These are phyloP conservation scores for Eupleurogrammus muticus DNA, from an alignment of 2,797 vertebrate species.

Conservation along the genomic window DNA sequence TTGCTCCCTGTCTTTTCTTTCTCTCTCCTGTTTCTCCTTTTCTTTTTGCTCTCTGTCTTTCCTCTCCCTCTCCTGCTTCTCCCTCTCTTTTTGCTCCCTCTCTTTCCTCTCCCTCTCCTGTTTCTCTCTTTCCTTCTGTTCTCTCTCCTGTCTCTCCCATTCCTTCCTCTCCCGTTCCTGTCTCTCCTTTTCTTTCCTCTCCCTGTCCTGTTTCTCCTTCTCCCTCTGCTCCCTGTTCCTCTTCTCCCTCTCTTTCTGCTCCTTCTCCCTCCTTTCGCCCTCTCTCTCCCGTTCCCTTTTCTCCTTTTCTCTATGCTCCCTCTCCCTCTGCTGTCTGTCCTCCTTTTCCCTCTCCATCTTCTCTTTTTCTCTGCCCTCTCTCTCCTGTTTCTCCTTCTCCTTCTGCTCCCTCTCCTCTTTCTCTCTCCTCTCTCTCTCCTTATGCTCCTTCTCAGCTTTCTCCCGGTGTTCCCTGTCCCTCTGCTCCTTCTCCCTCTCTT, in stretches of 20 bases:
- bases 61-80: not conserved
- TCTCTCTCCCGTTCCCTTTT: slow-evolving; percentile 30
- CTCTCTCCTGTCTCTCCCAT: slow-evolving; percentile 16
- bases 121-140: slow-evolving; percentile 2
- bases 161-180: slow-evolving; percentile 31
- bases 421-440: slow-evolving; percentile 39
- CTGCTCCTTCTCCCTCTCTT: slow-evolving; percentile 46
- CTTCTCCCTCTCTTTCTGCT: slow-evolving; percentile 53
- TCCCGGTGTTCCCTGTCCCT: slow-evolving; percentile 49
- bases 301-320: slow-evolving; percentile 26
- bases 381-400: slow-evolving; percentile 39
- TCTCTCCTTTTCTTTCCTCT: not conserved
- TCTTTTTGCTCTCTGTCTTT: not conserved
- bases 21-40: slow-evolving; percentile 19
- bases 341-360: slow-evolving; percentile 17
- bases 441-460: slow-evolving; percentile 32
- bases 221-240: slow-evolving; percentile 26
- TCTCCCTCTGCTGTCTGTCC: slow-evolving; percentile 18
- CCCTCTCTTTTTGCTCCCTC: slow-evolving; percentile 19
- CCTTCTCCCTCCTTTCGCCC: slow-evolving; percentile 33
- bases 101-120: slow-evolving; percentile 20
- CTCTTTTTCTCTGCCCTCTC: slow-evolving; percentile 23
- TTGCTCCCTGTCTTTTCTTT: slow-evolving; percentile 21
- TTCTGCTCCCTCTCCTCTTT: slow-evolving; percentile 26
- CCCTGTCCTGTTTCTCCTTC: slow-evolving; percentile 22